phyloP scores from a whole-genome alignment of 2,888 invertebrate genomes.

The Taphrorychus bicolor region DNA sequence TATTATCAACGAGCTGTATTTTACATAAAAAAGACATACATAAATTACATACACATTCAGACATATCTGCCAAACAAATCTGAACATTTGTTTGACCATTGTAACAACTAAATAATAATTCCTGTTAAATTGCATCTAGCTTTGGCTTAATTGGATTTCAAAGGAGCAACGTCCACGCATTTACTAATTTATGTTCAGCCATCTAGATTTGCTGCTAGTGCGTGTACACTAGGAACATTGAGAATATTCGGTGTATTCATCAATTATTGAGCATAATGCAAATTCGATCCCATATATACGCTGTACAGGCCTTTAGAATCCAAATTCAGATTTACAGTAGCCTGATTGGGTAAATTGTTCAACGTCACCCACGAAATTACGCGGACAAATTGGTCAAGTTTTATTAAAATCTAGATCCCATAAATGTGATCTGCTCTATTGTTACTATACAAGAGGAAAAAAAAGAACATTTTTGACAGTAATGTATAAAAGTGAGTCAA shows the following conservation, averaged over 20 bases:
- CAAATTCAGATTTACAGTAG: conserved; percentile 41
- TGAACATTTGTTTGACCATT: too few species aligned
- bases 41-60: too few species aligned
- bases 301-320: conserved; percentile 36
- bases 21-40: too few species aligned
- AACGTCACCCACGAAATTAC: conserved; percentile 36
- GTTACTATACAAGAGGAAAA: too few species aligned
- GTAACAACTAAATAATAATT: too few species aligned
- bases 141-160: too few species aligned
- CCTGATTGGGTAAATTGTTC: conserved; percentile 51
- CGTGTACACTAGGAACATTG: conserved; percentile 35
- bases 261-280: conserved; percentile 44
- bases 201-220: conserved; percentile 21
- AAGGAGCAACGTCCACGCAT: conserved; percentile 21
- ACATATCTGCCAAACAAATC: too few species aligned
- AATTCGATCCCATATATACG: conserved; percentile 39
- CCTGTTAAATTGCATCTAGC: too few species aligned
- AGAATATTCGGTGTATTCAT: conserved; percentile 42
- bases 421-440: background rate
- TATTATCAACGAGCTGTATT: too few species aligned
- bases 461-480: too few species aligned
- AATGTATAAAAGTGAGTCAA: too few species aligned
- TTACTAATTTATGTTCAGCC: conserved; percentile 37
- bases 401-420: background rate
- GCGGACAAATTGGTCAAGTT: background rate